Evolutionary conservation across 2,888 invertebrate species (phyloP).

Genomic region (Drosophila mercatorum): DNA sequence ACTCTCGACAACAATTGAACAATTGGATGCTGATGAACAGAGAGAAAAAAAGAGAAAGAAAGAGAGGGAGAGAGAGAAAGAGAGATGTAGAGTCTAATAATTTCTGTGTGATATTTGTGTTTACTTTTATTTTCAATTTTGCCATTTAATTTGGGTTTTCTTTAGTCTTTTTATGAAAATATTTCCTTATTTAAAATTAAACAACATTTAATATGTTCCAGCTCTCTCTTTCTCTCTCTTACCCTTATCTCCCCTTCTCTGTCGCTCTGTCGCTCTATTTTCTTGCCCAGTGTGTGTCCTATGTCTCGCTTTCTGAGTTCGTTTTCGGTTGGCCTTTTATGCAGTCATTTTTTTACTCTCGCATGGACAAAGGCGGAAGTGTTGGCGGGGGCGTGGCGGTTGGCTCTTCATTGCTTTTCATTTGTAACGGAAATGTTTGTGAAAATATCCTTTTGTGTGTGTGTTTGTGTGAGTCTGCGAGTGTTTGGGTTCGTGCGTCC

Average conservation of each 20-base stretch:
- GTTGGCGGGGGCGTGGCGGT: constrained; percentile 28
- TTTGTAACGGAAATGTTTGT: constrained; percentile 79
- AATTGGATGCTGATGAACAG: constrained; percentile 71
- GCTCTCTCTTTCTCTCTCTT: neutral
- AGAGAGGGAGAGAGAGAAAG: neutral
- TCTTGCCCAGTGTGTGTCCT: constrained; percentile 25
- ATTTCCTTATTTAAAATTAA: constrained; percentile 72
- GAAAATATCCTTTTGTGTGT: constrained; percentile 69
- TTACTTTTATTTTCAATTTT: neutral
- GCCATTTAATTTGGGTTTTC: neutral
- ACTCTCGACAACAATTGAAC: constrained; percentile 54
- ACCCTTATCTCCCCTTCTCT: too few species aligned
- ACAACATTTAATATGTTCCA: constrained; percentile 66
- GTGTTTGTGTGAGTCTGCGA: constrained; percentile 17
- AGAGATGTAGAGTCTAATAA: neutral
- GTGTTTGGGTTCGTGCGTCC: constrained; percentile 26
- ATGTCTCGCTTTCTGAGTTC: constrained; percentile 25
- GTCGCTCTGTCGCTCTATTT: neutral
- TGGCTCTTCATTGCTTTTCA: constrained; percentile 72
- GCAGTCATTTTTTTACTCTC: constrained; percentile 26
- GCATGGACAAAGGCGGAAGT: constrained; percentile 75
- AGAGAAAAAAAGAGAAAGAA: neutral
- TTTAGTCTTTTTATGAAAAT: constrained; percentile 15
- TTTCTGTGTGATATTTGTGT: constrained; percentile 1
- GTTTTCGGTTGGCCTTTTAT: constrained; percentile 16